Base-by-base conservation (phyloP, 2,888 invertebrate genomes). In the Stictocephala bisonia region DNA sequence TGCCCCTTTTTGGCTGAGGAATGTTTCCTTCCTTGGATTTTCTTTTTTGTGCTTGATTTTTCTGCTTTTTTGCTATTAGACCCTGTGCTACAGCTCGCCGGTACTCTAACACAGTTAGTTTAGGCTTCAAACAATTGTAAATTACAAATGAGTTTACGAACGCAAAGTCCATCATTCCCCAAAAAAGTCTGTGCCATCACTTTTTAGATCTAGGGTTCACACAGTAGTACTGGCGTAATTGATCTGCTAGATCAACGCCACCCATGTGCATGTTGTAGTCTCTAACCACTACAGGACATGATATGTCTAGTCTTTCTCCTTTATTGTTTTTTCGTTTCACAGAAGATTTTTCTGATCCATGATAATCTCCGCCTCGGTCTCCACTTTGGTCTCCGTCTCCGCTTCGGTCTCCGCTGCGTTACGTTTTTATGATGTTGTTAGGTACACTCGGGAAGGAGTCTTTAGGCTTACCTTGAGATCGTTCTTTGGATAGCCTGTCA, bases 181-280 rank as follows among this genome's bases (percentile, higher is more conserved):
- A 72, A 26, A 72, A 72, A 7, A 72, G 67, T n/a, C 67, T 51
- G 41, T 29, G 67, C n/a, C n/a, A n/a, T n/a, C 66, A 67, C 22
- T 67, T 67, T 29, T 15, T 48, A 15, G 67, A 67, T 20, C 50
- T 13, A 26, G 48, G 1, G 26, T 67, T 67, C 11, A 67, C 67
- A 26, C 48, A 67, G 27, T 67, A 67, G 24, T 27, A 50, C 20
- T 67, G n/a, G n/a, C n/a, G n/a, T n/a, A 48, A 13, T 29, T 48
- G 67, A 48, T 67, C 48, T 41, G 67, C 67, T 4, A 67, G 44
- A 35, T 67, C 67, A 22, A 44, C 48, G n/a, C 67, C 50, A 13
- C 67, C n/a, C 67, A 67, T 48, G n/a, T 48, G 44, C 6, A 13
- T n/a, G 50, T 67, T 67, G 29, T 48, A 67, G 22, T 67, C 24